Evolutionary conservation across 2,113 vertebrate species (phyloP).

Genomic region (Chionis minor): DNA sequence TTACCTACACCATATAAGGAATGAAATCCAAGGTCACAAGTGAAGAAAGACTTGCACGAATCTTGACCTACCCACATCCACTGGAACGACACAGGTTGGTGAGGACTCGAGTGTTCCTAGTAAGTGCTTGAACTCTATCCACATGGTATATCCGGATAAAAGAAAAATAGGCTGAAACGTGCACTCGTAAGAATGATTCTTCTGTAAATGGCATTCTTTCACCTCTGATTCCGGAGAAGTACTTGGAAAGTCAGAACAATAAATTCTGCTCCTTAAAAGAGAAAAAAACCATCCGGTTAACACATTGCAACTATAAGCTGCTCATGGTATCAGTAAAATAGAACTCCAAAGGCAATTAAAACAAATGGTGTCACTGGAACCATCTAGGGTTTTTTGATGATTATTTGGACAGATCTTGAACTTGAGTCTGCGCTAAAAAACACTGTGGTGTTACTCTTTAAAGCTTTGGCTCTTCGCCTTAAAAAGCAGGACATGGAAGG

Average conservation of each 20-base stretch:
- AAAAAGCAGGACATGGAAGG: background rate
- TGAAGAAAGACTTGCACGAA: background rate
- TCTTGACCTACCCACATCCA: slow-evolving; percentile 82
- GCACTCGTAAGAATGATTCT: slow-evolving; percentile 76
- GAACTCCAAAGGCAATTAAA: background rate
- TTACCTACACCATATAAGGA: background rate
- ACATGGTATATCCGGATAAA: slow-evolving; percentile 87
- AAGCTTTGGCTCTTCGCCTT: background rate
- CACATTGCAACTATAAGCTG: background rate
- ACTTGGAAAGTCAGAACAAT: slow-evolving; percentile 77
- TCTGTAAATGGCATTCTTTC: slow-evolving; percentile 67
- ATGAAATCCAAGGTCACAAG: background rate
- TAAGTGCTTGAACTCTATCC: slow-evolving; percentile 81
- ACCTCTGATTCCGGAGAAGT: slow-evolving; percentile 64
- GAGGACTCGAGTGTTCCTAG: slow-evolving; percentile 81
- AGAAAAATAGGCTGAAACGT: slow-evolving; percentile 82
- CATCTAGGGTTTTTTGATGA: background rate
- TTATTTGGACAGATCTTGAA: background rate
- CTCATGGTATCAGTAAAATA: background rate
- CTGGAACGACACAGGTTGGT: slow-evolving; percentile 82
- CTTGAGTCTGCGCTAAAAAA: background rate
- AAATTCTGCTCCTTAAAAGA: slow-evolving; percentile 74
- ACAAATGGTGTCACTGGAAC: background rate
- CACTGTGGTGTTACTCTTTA: background rate
- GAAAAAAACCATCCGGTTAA: background rate